phyloP scores from a whole-genome alignment of 2,797 vertebrate genomes.

The Sciaenops ocellatus region DNA sequence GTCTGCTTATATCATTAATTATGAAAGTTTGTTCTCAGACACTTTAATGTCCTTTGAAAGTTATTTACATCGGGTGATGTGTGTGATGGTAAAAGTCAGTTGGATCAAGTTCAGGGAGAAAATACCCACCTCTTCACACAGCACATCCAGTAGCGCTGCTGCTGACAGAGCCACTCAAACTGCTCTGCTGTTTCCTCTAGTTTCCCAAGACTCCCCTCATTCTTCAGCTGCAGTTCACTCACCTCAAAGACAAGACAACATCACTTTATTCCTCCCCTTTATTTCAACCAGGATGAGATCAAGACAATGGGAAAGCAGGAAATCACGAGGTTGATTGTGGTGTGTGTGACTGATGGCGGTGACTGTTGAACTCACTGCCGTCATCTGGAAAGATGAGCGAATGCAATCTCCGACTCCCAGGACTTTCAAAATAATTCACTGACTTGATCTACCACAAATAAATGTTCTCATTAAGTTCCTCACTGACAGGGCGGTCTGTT shows the following conservation, averaged over 20 bases:
- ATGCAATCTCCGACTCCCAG: conserved; percentile 25
- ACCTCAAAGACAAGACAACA: conserved; percentile 62
- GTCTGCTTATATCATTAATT: too few relatives aligned
- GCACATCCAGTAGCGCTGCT: conserved; percentile 84
- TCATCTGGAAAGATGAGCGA: conserved; percentile 49
- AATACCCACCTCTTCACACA: conserved; percentile 80
- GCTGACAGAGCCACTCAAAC: conserved; percentile 86
- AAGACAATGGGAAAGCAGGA: conserved; percentile 27
- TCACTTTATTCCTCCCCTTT: background rate
- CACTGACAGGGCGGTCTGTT: conserved; percentile 35
- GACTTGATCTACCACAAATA: conserved; percentile 43
- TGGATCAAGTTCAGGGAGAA: background rate
- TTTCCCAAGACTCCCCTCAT: conserved; percentile 78
- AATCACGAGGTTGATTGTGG: background rate
- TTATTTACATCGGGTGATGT: background rate
- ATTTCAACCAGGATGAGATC: conserved; percentile 20
- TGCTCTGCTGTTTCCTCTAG: conserved; percentile 82
- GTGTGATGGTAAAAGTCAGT: background rate
- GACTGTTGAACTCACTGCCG: background rate
- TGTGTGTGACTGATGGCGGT: background rate
- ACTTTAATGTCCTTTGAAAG: background rate
- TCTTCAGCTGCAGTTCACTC: conserved; percentile 75
- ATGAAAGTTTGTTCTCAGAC: background rate
- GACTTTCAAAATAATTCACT: conserved; percentile 32
- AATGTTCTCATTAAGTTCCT: conserved; percentile 52